A percentile compares a stretch with the other conserved stretches of the same genome.
Conservation (phyloP, 2,888 invertebrate genomes). For the Monopis laevigella region DNA sequence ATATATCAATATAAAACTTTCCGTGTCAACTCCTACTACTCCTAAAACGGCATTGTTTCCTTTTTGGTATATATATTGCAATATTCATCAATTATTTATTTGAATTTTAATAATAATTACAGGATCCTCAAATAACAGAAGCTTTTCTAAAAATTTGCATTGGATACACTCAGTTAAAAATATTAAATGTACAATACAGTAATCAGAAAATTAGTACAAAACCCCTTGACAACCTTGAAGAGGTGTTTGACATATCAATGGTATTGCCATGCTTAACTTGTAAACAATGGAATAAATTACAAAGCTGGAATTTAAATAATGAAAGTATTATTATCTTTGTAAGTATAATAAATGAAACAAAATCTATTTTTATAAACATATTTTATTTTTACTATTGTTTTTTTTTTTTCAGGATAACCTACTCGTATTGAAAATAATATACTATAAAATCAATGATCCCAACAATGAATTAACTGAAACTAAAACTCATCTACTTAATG, state of each 20-base stretch:
- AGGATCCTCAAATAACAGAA: conserved; percentile 35
- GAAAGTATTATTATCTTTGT: conserved; percentile 37
- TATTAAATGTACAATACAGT: conserved; percentile 49
- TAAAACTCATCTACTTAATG: conserved; percentile 39
- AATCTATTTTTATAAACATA: no score
- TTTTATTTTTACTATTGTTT: no score
- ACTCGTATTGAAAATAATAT: conserved; percentile 37
- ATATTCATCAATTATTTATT: no score
- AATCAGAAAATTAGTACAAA: conserved; percentile 34
- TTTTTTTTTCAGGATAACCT: conserved; percentile 38
- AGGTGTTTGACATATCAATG: conserved; percentile 33
- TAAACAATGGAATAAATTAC: conserved; percentile 38
- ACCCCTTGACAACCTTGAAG: conserved; percentile 19
- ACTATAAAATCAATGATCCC: conserved; percentile 20
- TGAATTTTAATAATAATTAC: no score
- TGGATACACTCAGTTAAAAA: conserved; percentile 40
- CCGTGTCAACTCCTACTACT: no score
- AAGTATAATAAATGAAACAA: conserved; percentile 27
- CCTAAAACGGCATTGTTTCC: no score
- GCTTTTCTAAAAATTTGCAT: conserved; percentile 42
- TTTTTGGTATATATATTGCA: no score
- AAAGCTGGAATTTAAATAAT: conserved; percentile 27
- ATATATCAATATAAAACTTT: no score
- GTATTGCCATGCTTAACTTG: conserved; percentile 40
- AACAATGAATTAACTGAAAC: conserved; percentile 23